Base-by-base conservation (phyloP, 2,888 invertebrate species). In the Eupithecia subfuscata region DNA sequence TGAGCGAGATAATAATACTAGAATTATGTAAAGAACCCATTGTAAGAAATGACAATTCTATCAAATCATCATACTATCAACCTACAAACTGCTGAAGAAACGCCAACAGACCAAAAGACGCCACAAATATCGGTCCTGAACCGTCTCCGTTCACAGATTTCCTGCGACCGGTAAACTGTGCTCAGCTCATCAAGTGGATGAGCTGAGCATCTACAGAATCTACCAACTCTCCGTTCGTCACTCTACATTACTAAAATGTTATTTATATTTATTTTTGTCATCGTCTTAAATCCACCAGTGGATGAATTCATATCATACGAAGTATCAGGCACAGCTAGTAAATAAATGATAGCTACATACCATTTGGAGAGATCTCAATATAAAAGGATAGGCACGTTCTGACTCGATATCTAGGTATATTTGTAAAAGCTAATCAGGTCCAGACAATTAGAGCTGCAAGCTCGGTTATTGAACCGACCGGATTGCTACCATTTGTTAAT, bases 401-500 rank as follows among this genome's bases (percentile, higher is more conserved):
- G 45, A 56, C 69, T 65, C 65, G 6, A 74, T 69, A 69, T 56
- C n/a, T 25, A 56, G 22, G 11, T n/a, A 64, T 74, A 70, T 74
- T 48, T 72, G 65, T 45, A 70, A 67, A 75, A 74, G 70, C 73
- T 76, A 73, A 75, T 76, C 63, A 75, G 71, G 43, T 73, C 67
- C 73, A 76, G 71, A 78, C 70, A 70, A 76, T 76, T 74, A 71
- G 74, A 76, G 69, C 63, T 76, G 48, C 76, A 34, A 52, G 56
- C 76, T 68, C 70, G 74, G 69, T 77, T 76, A 77, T 78, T 77
- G 73, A 78, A 74, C 76, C 74, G 68, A 73, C 71, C 60, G 75
- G 79, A 81, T 78, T 80, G 76, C 75, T 77, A 22, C 74, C 77
- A 80, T 81, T 78, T 80, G 78, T 77, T 80, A 81, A 81, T 79